A percentile compares a stretch with the other conserved stretches of the same genome.
Evolutionary conservation across 2,113 vertebrate genomes (phyloP).

Genomic region (Plecturocebus donacophilus): DNA sequence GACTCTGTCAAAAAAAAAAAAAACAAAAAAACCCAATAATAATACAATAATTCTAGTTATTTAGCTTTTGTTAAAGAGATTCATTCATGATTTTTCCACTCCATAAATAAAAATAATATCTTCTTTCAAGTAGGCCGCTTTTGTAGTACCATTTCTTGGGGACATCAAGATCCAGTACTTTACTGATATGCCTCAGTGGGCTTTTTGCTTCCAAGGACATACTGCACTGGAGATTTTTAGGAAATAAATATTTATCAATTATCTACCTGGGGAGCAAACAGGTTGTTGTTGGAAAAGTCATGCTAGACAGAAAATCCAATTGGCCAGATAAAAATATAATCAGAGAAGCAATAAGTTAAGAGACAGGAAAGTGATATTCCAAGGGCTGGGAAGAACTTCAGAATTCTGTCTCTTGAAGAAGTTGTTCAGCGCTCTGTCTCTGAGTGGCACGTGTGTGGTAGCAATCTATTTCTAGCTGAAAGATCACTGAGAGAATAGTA

Average conservation of each 20-base stretch:
- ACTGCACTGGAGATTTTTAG: neutral
- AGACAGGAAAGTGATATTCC: neutral
- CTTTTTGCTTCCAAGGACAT: neutral
- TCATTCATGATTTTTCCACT: neutral
- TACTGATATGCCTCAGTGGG: accelerated
- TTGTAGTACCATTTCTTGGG: neutral
- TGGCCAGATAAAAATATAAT: neutral
- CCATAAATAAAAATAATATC: neutral
- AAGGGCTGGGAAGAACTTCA: neutral
- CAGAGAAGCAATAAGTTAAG: neutral
- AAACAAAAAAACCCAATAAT: neutral
- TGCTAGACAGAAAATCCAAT: neutral
- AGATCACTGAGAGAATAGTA: neutral
- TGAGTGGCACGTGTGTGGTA: neutral
- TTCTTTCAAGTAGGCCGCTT: neutral
- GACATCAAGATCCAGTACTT: neutral
- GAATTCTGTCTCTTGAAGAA: neutral
- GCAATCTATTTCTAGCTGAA: neutral
- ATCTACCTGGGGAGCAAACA: neutral
- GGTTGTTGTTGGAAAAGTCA: neutral
- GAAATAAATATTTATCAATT: neutral
- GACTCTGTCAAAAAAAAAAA: no score
- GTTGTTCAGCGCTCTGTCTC: neutral
- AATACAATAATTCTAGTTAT: neutral
- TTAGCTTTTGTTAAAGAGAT: neutral